Evolutionary conservation across 2,888 invertebrate species (phyloP), one percentile per base, ranked within the genome.

Genomic region (Trissolcus brochymenae): DNA sequence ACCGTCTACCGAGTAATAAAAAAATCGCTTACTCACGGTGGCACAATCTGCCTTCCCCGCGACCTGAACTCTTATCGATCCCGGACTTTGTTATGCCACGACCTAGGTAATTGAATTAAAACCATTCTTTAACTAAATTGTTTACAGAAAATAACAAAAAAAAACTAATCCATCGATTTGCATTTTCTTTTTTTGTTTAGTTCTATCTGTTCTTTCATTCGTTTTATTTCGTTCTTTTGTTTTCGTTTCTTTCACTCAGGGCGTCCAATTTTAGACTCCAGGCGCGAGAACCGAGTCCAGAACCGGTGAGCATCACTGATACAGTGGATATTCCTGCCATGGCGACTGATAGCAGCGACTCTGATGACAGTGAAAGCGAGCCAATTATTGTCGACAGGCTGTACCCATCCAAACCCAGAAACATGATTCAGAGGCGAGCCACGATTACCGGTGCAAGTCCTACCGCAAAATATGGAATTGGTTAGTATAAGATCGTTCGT

Each of bases 381-480:
- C 91, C 92, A 4, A 92, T 92, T 80, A 86, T 90, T 86, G 79
- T 87, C 83, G 90, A 90, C 51, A 89, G 95, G 43, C 90, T 95
- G 85, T 95, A 94, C 87, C 93, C 94, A 59, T 92, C 94, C 2
- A 95, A 94, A 88, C 95, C 96, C 7, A 91, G 94, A 71, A 92
- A 93, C 17, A 91, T 94, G 79, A 91, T 95, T 43, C 95, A 95
- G 87, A 92, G 97, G 11, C 91, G 98, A 16, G 96, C 97, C 82
- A 96, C 97, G 1, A 95, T 98, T 80, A 94, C 96, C 82, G 96
- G 98, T 14, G 94, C 93, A 68, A 93, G 93, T 80, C 94, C 94
- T n/a, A 91, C 91, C 13, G 91, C 91, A 79, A 91, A 91, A 83
- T 92, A 93, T 67, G 91, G 92, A 75, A 91, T 92, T 81, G 67